Evolutionary conservation across 2,888 invertebrate genomes (phyloP), one percentile per base, ranked within the genome.

Genomic region (Scaptomyza tumidula): DNA sequence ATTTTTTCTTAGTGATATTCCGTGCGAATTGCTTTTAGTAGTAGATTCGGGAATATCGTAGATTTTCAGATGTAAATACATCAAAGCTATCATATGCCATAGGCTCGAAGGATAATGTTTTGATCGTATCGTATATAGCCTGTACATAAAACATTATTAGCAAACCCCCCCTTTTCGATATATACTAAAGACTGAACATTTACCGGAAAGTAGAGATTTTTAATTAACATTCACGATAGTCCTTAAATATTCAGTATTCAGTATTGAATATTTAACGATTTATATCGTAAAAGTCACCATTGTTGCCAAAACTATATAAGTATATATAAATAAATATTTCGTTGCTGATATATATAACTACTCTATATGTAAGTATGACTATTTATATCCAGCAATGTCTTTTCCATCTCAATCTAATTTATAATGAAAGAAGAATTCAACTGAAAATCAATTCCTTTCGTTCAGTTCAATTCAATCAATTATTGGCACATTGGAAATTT

Each of bases 181-280:
- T 90, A 90, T 90, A 49, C 49, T 33, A 90, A 89, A 90, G 81
- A 81, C 81, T 90, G 90, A 89, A 90, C 90, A 90, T 90, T 90
- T 90, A 83, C 90, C 90, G 90, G 90, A 90, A 83, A 80, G 73
- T 84, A 79, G 79, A 70, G 79, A 85, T 83, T 55, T 77, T 56
- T 67, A 2, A 69, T 54, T 0, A 63, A 58, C 33, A 63, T 55
- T 53, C 52, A 71, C 82, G 85, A 83, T 78, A 57, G 58, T 86
- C 76, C 67, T 84, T 86, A 86, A 86, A 85, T 83, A 83, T 86
- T 82, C 82, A 69, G 6, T 19, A 19, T 24, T 24, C 24, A 19
- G 19, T 19, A 5, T 45, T 57, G 81, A 82, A 84, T 82, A 79
- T 82, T 82, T 82, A 84, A 78, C 49, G 80, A 71, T 72, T 43